phyloP scores from a whole-genome alignment of 1,140 invertebrate species.

The Macrocentrus cingulum region DNA sequence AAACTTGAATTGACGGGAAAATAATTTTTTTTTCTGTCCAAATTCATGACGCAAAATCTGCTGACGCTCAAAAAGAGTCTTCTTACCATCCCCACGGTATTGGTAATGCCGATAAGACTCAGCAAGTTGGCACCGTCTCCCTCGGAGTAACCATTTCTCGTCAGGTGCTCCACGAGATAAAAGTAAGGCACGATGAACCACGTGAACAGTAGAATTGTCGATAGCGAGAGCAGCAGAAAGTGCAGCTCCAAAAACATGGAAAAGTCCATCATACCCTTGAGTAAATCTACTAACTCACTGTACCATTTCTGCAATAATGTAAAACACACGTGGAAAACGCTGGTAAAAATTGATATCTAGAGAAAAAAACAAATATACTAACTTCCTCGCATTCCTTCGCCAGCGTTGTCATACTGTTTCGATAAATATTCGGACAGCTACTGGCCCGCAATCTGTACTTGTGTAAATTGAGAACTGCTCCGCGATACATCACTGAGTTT shows the following conservation, averaged over 20 bases:
- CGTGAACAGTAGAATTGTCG: conserved; percentile 82
- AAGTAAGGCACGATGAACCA: conserved; percentile 92
- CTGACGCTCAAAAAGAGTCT: no score
- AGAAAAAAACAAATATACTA: conserved; percentile 24
- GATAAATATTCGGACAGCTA: conserved; percentile 87
- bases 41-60: no score
- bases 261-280: conserved; percentile 76
- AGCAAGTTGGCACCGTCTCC: conserved; percentile 75
- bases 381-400: conserved; percentile 75
- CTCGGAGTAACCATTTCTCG: conserved; percentile 65
- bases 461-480: conserved; percentile 77
- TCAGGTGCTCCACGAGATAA: conserved; percentile 77
- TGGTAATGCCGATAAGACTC: conserved; percentile 81
- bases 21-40: no score
- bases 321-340: no score
- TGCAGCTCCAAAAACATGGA: conserved; percentile 78
- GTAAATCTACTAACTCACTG: conserved; percentile 68
- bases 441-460: conserved; percentile 81
- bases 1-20: no score
- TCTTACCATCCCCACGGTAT: conserved; percentile 86
- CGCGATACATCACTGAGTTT: conserved; percentile 81
- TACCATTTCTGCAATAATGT: conserved; percentile 74
- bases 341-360: no score
- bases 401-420: conserved; percentile 85
- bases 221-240: conserved; percentile 78